phyloP scores from a whole-genome alignment of 2,797 vertebrate species.

The Aldrovandia affinis region DNA sequence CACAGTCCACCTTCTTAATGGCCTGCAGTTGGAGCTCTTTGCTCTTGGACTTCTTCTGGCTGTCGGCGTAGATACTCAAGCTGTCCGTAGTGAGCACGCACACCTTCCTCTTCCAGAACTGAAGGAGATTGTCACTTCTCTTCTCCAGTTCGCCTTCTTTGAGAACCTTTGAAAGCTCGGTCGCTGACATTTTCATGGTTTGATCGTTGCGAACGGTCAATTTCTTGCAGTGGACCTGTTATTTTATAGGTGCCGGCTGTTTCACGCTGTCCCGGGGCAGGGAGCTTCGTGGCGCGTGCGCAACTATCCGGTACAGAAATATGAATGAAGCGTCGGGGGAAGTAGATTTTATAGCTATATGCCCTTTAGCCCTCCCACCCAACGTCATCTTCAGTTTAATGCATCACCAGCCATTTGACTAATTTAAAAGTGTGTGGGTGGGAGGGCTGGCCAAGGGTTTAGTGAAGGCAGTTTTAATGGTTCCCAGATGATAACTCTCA shows the following conservation, averaged over 20 bases:
- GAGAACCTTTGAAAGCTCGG: conserved; percentile 76
- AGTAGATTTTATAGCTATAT: conserved; percentile 18
- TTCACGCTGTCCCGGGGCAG: neutral
- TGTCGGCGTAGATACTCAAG: conserved; percentile 86
- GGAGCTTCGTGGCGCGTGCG: neutral
- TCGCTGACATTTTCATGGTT: conserved; percentile 75
- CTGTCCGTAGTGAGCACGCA: conserved; percentile 91
- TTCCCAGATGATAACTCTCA: neutral
- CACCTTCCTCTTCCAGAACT: conserved; percentile 95
- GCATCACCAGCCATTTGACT: conserved; percentile 3
- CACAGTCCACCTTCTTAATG: conserved; percentile 95
- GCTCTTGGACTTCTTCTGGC: conserved; percentile 79
- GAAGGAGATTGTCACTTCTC: conserved; percentile 92
- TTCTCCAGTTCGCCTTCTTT: conserved; percentile 97
- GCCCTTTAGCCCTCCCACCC: conserved; percentile 22
- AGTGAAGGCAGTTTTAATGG: neutral
- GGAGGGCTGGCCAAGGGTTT: neutral
- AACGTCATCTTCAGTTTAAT: conserved; percentile 23
- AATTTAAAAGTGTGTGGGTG: neutral
- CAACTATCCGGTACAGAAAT: neutral
- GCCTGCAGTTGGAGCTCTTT: conserved; percentile 91
- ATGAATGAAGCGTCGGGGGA: conserved; percentile 14
- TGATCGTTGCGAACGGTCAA: neutral
- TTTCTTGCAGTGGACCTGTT: neutral
- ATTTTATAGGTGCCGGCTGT: neutral